These are phyloP conservation scores for Chironomus riparius DNA, from an alignment of 2,888 invertebrate species.

Conservation along the genomic window DNA sequence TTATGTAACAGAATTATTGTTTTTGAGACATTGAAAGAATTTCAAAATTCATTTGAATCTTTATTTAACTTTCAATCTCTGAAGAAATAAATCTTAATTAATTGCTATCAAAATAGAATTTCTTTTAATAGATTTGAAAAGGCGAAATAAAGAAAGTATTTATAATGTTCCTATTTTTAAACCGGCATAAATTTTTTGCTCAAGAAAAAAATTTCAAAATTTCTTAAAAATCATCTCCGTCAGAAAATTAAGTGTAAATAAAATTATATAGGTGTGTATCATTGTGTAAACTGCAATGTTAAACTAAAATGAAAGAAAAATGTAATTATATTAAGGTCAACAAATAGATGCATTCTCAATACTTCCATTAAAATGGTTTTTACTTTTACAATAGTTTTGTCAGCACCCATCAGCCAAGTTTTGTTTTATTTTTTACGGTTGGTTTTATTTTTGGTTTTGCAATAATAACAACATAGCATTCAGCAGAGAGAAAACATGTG, in stretches of 20 bases:
- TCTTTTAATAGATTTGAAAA: not conserved
- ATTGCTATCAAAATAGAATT: not conserved
- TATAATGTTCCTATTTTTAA: not conserved
- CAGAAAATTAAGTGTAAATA: not conserved
- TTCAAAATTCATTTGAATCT: too few species aligned
- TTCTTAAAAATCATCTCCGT: not conserved
- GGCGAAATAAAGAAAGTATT: not conserved
- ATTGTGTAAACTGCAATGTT: not conserved
- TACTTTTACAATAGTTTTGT: not conserved
- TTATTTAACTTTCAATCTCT: too few species aligned
- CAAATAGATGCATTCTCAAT: not conserved
- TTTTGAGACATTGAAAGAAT: too few species aligned
- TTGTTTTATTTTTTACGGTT: not conserved
- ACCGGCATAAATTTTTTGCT: not conserved
- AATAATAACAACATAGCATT: not conserved
- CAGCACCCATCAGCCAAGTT: slow-evolving; percentile 12
- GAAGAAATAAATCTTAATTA: too few species aligned
- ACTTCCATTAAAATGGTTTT: not conserved
- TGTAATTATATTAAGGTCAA: not conserved
- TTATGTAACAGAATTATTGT: too few species aligned
- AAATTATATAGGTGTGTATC: not conserved
- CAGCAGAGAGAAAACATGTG: not conserved
- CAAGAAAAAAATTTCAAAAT: not conserved
- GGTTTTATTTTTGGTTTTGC: not conserved
- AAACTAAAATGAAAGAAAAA: not conserved